Evolutionary conservation across 2,888 invertebrate genomes (phyloP).

Genomic region (Diogma glabrata): DNA sequence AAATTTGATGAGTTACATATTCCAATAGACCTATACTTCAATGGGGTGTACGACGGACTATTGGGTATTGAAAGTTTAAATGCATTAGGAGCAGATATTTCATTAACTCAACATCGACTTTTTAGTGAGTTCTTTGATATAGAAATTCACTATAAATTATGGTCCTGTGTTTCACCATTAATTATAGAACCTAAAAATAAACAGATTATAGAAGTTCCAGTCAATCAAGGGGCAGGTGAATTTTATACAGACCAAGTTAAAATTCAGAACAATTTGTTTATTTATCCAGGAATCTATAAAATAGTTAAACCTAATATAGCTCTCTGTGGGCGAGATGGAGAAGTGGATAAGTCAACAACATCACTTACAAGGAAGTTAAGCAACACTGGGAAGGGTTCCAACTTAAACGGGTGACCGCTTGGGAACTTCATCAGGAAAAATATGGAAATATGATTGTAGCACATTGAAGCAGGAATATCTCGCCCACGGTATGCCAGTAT

Average conservation of each 20-base stretch:
- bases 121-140: background rate
- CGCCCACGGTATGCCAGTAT: too few relatives aligned
- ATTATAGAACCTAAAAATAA: background rate
- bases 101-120: background rate
- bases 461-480: too few relatives aligned
- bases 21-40: background rate
- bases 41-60: background rate
- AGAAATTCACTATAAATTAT: background rate
- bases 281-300: slow-evolving; percentile 1
- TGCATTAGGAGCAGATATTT: background rate
- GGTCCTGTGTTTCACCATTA: too few relatives aligned
- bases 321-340: too few relatives aligned
- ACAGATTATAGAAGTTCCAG: background rate
- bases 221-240: background rate
- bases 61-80: background rate
- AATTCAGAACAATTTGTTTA: background rate
- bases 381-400: too few relatives aligned
- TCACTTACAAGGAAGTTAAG: too few relatives aligned
- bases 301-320: too few relatives aligned
- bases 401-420: too few relatives aligned
- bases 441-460: too few relatives aligned
- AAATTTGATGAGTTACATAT: background rate
- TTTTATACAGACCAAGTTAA: too few relatives aligned
- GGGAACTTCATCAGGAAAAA: too few relatives aligned
- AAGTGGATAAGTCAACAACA: too few relatives aligned